Conservation (phyloP, 2,888 invertebrate genomes). For the Harpalus rufipes region DNA sequence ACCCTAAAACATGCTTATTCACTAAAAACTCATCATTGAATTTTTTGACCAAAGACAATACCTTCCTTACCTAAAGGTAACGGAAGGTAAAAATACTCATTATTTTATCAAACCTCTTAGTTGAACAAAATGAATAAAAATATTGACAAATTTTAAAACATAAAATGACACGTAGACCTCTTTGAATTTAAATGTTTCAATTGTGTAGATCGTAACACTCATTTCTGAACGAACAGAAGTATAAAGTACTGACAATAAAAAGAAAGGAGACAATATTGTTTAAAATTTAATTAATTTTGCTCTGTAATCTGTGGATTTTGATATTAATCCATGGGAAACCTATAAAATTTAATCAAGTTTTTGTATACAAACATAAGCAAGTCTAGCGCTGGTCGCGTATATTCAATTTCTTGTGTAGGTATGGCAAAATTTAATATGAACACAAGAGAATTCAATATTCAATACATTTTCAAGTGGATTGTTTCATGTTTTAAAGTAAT, state of each 20-base stretch:
- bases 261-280: constrained; percentile 3
- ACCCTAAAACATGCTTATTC: too few relatives aligned
- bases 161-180: too few relatives aligned
- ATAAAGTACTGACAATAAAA: constrained; percentile 9
- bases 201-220: not conserved
- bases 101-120: too few relatives aligned
- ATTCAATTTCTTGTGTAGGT: constrained; percentile 31
- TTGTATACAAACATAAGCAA: constrained; percentile 33
- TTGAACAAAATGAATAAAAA: too few relatives aligned
- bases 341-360: constrained; percentile 56
- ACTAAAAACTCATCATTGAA: too few relatives aligned
- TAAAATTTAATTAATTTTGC: constrained; percentile 56
- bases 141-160: too few relatives aligned
- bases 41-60: too few relatives aligned
- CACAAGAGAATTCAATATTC: constrained; percentile 35
- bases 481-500: constrained; percentile 24
- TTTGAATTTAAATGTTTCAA: too few relatives aligned
- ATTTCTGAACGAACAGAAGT: not conserved
- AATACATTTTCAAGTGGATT: constrained; percentile 42
- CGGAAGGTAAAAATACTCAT: too few relatives aligned
- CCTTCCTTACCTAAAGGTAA: too few relatives aligned
- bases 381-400: not conserved
- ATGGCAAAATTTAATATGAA: constrained; percentile 39
- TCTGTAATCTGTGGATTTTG: constrained; percentile 34
- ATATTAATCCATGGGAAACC: constrained; percentile 51